Conservation (phyloP, 2,113 vertebrate genomes). For the Grantiella picta region DNA sequence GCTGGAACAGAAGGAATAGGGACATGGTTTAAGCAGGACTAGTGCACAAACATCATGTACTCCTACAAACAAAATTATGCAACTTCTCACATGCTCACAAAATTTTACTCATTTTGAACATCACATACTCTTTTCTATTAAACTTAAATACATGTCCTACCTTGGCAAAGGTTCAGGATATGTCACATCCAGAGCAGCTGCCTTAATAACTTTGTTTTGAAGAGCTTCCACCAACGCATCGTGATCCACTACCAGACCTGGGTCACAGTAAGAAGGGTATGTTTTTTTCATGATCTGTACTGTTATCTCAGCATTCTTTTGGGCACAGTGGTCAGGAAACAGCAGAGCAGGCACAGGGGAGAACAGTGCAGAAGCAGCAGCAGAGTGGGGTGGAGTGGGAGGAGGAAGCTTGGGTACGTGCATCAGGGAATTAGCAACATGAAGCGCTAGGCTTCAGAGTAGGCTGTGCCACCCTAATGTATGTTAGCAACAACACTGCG, state of each 20-base stretch:
- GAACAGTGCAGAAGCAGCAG: neutral
- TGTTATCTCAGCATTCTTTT: neutral
- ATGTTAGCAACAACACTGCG: neutral
- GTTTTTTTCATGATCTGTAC: neutral
- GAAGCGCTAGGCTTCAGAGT: neutral
- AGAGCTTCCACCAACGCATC: conserved; percentile 80
- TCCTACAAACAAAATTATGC: neutral
- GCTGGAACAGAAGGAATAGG: neutral
- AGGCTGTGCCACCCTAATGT: neutral
- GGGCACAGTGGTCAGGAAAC: neutral
- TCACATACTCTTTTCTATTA: neutral
- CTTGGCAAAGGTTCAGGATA: conserved; percentile 82
- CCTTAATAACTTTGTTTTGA: conserved; percentile 68
- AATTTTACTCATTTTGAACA: neutral
- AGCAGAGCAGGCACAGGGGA: neutral
- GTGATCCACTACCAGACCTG: conserved; percentile 81
- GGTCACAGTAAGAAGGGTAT: neutral
- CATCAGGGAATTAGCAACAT: neutral
- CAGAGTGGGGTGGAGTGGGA: neutral
- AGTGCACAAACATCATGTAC: neutral
- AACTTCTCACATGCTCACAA: neutral
- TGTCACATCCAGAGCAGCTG: conserved; percentile 81
- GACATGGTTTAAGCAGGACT: neutral
- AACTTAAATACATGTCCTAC: conserved; percentile 30
- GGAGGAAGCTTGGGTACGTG: neutral